A percentile compares a stretch with the other conserved stretches of the same genome.
Evolutionary conservation across 2,797 vertebrate species (phyloP).

Genomic region (Chromis chromis): DNA sequence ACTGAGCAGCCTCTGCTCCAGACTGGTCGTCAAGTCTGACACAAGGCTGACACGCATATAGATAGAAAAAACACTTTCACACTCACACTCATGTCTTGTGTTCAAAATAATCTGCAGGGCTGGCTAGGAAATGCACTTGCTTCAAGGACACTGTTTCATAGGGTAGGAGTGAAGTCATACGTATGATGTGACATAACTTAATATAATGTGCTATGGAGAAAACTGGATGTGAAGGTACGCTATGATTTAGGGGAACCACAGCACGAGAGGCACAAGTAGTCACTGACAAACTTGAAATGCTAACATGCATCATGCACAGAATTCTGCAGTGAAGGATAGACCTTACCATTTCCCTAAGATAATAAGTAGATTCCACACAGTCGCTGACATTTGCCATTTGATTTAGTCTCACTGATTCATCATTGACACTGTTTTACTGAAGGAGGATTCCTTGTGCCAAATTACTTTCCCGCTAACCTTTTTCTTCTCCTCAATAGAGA

Average conservation of each 20-base stretch:
- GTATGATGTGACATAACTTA: slow-evolving; percentile 20
- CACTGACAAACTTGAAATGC: neutral
- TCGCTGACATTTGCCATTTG: neutral
- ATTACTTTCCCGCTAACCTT: too few relatives aligned
- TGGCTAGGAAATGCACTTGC: neutral
- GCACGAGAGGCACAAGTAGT: neutral
- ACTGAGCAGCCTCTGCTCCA: neutral
- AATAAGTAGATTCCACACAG: neutral
- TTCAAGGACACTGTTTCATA: slow-evolving; percentile 8
- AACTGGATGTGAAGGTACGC: neutral
- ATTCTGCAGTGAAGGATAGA: neutral
- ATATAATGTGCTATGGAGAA: slow-evolving; percentile 3
- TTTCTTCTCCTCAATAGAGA: too few relatives aligned
- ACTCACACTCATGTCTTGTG: neutral
- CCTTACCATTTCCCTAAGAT: neutral
- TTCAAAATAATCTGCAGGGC: slow-evolving; percentile 27
- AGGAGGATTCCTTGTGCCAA: neutral
- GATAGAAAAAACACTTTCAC: slow-evolving; percentile 8
- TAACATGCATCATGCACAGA: too few relatives aligned
- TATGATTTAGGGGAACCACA: neutral
- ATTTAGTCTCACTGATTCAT: neutral
- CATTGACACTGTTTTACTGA: neutral
- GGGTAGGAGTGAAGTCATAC: slow-evolving; percentile 1
- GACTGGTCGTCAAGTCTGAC: neutral
- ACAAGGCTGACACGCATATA: neutral